A percentile compares a stretch with the other conserved stretches of the same genome.
phyloP scores from a whole-genome alignment of 2,113 vertebrate genomes.

The Raja brachyura region DNA sequence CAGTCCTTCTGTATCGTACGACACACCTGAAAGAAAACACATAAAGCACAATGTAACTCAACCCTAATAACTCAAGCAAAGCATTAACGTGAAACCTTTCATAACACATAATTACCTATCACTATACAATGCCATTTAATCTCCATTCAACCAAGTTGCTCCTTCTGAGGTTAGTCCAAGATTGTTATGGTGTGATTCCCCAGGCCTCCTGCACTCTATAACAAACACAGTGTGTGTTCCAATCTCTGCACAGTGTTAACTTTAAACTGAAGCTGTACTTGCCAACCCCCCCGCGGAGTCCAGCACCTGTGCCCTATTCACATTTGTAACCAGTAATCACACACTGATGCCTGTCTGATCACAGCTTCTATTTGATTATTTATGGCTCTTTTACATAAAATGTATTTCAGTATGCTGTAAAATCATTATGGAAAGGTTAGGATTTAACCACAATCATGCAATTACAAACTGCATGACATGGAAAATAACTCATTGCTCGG shows the following conservation, averaged over 20 bases:
- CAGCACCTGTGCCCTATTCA: slow-evolving; percentile 30
- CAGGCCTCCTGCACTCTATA: neutral
- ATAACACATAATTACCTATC: neutral
- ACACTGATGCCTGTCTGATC: slow-evolving; percentile 33
- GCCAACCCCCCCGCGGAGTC: slow-evolving; percentile 21
- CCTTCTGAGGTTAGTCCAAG: slow-evolving; percentile 17
- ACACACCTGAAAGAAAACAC: neutral
- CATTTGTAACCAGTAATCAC: slow-evolving; percentile 34
- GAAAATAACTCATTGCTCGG: neutral
- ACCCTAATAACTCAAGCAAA: slow-evolving; percentile 11
- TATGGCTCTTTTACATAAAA: slow-evolving; percentile 34
- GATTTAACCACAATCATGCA: neutral
- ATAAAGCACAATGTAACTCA: neutral
- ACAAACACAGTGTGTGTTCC: slow-evolving; percentile 25
- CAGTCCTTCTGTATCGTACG: neutral
- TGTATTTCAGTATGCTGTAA: neutral
- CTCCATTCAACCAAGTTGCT: slow-evolving; percentile 14
- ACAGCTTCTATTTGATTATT: slow-evolving; percentile 32
- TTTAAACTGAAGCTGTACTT: slow-evolving; percentile 4
- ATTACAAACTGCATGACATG: slow-evolving; percentile 1
- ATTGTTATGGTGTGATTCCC: slow-evolving; percentile 25
- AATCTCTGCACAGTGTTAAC: slow-evolving; percentile 11
- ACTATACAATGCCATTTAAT: neutral
- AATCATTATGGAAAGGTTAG: neutral
- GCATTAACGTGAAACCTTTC: neutral